These are phyloP conservation scores for Caenorhabditis sp. DNA, from an alignment of 2,888 invertebrate genomes.

Conservation along the genomic window DNA sequence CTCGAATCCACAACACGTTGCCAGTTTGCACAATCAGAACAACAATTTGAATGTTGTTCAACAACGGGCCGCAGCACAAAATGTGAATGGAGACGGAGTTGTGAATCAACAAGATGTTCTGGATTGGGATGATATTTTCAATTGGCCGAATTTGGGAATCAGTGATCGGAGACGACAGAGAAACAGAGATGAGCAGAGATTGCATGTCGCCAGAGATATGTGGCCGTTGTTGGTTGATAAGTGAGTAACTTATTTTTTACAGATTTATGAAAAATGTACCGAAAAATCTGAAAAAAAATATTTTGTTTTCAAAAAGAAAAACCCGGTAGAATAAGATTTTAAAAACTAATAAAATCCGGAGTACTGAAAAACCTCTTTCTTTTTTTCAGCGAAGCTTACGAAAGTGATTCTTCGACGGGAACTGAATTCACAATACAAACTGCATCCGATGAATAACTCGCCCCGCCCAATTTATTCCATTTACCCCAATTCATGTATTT, in stretches of 20 bases:
- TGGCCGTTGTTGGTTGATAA: conserved; percentile 52
- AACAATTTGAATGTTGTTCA: background rate
- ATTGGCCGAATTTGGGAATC: conserved; percentile 1
- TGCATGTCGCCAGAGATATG: conserved; percentile 52
- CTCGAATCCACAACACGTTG: too few species aligned
- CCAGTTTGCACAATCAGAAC: background rate
- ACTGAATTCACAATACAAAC: conserved; percentile 4
- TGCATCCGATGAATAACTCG: background rate
- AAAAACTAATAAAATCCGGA: too few species aligned
- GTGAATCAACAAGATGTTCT: background rate
- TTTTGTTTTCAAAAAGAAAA: background rate
- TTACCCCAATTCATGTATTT: background rate
- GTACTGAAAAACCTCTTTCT: too few species aligned
- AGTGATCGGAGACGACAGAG: conserved; percentile 12
- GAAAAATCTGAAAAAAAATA: too few species aligned
- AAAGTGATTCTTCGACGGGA: conserved; percentile 17
- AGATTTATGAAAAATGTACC: too few species aligned
- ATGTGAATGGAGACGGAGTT: background rate
- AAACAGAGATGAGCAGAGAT: conserved; percentile 31
- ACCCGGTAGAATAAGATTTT: too few species aligned
- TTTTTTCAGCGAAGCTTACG: conserved; percentile 19
- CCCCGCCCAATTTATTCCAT: background rate
- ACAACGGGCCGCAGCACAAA: background rate
- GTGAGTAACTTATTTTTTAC: conserved; percentile 16
- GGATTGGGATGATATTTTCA: conserved; percentile 36